Base-by-base conservation (phyloP, 2,888 invertebrate species). In the Polyommatus iphigenia region DNA sequence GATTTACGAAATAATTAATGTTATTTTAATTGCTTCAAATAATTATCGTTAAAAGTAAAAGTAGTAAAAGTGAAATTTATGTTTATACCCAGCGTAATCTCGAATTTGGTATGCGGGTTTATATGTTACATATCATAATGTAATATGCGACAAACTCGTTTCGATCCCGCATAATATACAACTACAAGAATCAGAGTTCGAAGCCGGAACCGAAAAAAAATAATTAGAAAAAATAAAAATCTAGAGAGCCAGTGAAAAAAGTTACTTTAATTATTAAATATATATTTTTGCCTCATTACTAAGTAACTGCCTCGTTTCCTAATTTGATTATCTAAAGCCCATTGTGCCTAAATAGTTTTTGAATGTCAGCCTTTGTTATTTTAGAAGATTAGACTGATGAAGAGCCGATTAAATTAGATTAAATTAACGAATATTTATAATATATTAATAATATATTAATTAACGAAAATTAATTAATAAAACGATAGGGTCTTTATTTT, bases 1-100 rank as follows among this genome's bases (percentile, higher is more conserved):
- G 2, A n/a, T n/a, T n/a, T n/a, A n/a, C n/a, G n/a, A 41, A 72
- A 72, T 41, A 18, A 46, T 73, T 73, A 67, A 73, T 46, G 46
- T 24, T 46, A 20, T 20, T 73, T 46, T 29, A 54, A 54, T 50
- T 24, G 75, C 24, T 29, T 5, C 18, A 24, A 62, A 59, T 78
- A 76, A 78, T 59, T 18, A 41, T 59, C 46, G 41, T 59, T 73
- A 41, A 73, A 73, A 91, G 93, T 92, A 92, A 93, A 91, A 93
- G 91, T 89, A 85, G 87, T 85, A 89, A 88, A 91, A 93, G 93
- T 92, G 93, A 93, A 93, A 92, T 89, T 89, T 88, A 88, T 87
- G 88, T 87, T 89, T 87, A 90, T 89, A 88, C 86, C 87, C 87
- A 89, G 84, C 87, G 86, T 89, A 90, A 91, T 91, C 88, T 90